Conservation (phyloP, 1,140 invertebrate genomes). For the Phocides pigmalion region DNA sequence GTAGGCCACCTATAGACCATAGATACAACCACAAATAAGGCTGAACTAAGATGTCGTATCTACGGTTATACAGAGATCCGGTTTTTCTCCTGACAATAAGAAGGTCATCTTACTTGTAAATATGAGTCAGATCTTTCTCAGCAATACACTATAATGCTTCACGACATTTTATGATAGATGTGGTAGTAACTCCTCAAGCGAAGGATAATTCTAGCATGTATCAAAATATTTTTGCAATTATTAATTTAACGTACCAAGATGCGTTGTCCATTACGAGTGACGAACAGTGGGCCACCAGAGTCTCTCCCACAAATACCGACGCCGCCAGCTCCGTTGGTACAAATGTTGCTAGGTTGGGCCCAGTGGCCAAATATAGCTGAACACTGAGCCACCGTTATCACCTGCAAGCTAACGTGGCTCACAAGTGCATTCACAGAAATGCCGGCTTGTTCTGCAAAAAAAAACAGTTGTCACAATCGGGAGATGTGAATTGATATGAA, state of each 20-base stretch:
- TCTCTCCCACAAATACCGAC: slow-evolving; percentile 64
- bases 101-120: no score
- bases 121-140: no score
- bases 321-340: slow-evolving; percentile 55
- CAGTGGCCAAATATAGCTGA: slow-evolving; percentile 35
- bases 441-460: slow-evolving; percentile 45
- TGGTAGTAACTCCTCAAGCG: no score
- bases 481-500: no score
- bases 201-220: no score
- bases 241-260: slow-evolving; percentile 46
- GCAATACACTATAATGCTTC: no score
- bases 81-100: no score
- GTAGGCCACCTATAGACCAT: no score
- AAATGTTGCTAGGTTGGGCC: slow-evolving; percentile 48
- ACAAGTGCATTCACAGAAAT: slow-evolving; percentile 40
- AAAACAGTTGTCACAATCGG: neutral
- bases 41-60: no score
- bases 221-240: neutral
- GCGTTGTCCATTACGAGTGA: slow-evolving; percentile 41
- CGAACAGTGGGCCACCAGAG: slow-evolving; percentile 60
- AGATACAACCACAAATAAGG: no score
- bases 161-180: no score
- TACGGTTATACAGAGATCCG: no score
- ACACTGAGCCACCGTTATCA: slow-evolving; percentile 53
- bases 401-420: slow-evolving; percentile 57